phyloP scores from a whole-genome alignment of 2,888 invertebrate genomes.

The Odontocolon sp. region DNA sequence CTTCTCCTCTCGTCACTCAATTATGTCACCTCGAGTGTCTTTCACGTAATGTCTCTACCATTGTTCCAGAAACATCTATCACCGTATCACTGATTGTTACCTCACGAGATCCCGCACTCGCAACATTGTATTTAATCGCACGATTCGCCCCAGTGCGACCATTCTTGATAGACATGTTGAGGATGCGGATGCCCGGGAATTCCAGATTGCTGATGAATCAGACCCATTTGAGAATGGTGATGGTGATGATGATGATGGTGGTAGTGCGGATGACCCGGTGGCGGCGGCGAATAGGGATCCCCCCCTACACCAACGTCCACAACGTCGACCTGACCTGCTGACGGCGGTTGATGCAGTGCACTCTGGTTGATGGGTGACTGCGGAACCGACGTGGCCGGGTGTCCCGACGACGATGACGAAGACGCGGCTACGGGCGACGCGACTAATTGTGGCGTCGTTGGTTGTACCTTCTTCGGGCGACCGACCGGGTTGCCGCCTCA shows the following conservation, averaged over 20 bases:
- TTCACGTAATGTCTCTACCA: slow-evolving; percentile 40
- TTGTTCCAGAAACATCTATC: slow-evolving; percentile 11
- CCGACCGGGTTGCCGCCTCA: slow-evolving; percentile 85
- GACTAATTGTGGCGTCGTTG: slow-evolving; percentile 69
- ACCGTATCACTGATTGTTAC: slow-evolving; percentile 16
- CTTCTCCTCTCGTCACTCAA: neutral
- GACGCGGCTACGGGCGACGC: slow-evolving; percentile 60
- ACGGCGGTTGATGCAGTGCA: slow-evolving; percentile 55
- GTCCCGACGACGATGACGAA: slow-evolving; percentile 64
- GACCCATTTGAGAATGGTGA: slow-evolving; percentile 70
- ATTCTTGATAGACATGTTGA: slow-evolving; percentile 66
- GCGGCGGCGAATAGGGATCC: slow-evolving; percentile 80
- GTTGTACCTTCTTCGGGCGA: slow-evolving; percentile 80
- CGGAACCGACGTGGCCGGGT: slow-evolving; percentile 52
- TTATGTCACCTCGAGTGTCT: slow-evolving; percentile 8
- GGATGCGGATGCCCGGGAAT: slow-evolving; percentile 61
- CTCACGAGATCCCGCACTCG: slow-evolving; percentile 15
- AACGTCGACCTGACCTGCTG: slow-evolving; percentile 67
- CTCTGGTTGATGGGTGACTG: slow-evolving; percentile 50
- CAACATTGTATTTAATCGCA: slow-evolving; percentile 71
- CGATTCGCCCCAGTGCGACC: slow-evolving; percentile 70
- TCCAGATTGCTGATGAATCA: slow-evolving; percentile 67
- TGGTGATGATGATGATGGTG: slow-evolving; percentile 72
- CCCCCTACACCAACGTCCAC: slow-evolving; percentile 73
- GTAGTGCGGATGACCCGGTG: slow-evolving; percentile 80